Percentiles rank a stretch among this genome's conserved stretches.
Evolutionary conservation across 2,888 invertebrate genomes (phyloP).

Genomic region (Megalurothrips usitatus): DNA sequence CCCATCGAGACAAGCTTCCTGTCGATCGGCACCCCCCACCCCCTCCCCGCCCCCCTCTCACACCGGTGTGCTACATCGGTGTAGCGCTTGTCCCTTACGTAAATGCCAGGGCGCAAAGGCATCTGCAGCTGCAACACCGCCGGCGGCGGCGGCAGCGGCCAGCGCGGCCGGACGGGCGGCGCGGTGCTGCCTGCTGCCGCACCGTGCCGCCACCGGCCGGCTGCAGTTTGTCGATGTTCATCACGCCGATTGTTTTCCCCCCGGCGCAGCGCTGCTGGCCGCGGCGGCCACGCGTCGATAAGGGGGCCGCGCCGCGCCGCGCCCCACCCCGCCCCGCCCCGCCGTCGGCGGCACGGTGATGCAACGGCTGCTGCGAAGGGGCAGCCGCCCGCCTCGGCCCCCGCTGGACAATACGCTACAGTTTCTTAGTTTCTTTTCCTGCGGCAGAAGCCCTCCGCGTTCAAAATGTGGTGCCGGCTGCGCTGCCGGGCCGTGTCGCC

Average conservation of each 20-base stretch:
- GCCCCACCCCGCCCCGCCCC: too few species aligned
- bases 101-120: not conserved
- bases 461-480: too few species aligned
- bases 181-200: too few species aligned
- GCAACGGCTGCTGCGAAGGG: too few species aligned
- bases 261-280: not conserved
- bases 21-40: not conserved
- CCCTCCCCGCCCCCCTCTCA: not conserved
- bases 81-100: not conserved
- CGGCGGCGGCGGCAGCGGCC: not conserved
- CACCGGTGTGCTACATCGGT: not conserved
- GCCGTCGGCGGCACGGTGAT: too few species aligned
- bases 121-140: not conserved
- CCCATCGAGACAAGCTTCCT: not conserved
- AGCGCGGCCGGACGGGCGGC: not conserved
- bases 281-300: not conserved
- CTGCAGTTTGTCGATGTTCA: too few species aligned
- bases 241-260: not conserved
- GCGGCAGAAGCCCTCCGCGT: not conserved
- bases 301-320: too few species aligned
- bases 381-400: too few species aligned
- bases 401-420: too few species aligned
- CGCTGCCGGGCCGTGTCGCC: too few species aligned
- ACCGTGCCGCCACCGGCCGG: too few species aligned
- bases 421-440: not conserved